Conservation (phyloP, 2,797 vertebrate species). For the Poecilia picta region DNA sequence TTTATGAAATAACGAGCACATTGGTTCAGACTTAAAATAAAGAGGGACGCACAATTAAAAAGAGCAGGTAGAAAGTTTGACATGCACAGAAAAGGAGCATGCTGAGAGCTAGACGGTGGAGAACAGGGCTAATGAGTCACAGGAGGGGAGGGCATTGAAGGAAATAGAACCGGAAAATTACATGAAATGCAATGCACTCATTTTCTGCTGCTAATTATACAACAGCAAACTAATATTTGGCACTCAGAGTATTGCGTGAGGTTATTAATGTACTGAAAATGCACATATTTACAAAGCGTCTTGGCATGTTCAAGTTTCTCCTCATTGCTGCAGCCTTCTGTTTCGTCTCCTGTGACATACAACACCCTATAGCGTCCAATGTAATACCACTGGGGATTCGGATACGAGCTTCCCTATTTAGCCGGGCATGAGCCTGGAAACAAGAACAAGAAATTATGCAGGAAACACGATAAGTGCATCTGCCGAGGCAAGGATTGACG, state of each 20-base stretch:
- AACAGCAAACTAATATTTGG: conserved; percentile 22
- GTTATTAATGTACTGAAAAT: not conserved
- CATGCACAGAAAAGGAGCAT: conserved; percentile 35
- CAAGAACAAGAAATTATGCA: conserved; percentile 33
- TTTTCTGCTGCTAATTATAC: conserved; percentile 33
- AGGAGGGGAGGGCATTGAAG: conserved; percentile 24
- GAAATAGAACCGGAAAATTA: conserved; percentile 22
- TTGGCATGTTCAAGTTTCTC: not conserved
- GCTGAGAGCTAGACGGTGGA: conserved; percentile 41
- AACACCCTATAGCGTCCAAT: not conserved
- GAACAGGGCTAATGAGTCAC: conserved; percentile 44
- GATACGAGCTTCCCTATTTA: conserved; percentile 29
- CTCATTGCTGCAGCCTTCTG: conserved; percentile 2
- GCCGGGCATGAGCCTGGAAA: conserved; percentile 29
- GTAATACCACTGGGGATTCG: conserved; percentile 15
- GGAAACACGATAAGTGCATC: conserved; percentile 46
- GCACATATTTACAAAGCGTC: conserved; percentile 2
- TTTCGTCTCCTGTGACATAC: conserved; percentile 10
- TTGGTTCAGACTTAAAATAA: conserved; percentile 28
- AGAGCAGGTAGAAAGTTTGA: conserved; percentile 42
- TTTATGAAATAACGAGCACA: conserved; percentile 65
- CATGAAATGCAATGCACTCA: conserved; percentile 13
- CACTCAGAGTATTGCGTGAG: not conserved
- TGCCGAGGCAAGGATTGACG: conserved; percentile 44
- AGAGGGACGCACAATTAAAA: conserved; percentile 19